Evolutionary conservation across 2,113 vertebrate genomes (phyloP), one percentile per base, ranked within the genome.

Genomic region (Promerops cafer): DNA sequence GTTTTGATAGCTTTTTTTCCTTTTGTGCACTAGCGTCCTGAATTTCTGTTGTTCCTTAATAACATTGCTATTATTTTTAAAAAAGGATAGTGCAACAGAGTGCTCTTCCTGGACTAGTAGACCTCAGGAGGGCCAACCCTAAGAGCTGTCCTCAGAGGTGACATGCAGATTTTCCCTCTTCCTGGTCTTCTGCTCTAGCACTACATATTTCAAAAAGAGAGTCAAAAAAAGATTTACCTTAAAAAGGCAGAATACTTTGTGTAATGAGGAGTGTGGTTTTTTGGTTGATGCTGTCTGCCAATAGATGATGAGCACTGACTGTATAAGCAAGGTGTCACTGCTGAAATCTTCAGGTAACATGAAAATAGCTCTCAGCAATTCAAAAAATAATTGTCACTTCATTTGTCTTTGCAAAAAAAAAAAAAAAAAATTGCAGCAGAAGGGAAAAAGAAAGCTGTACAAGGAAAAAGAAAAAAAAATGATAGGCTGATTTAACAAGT

Each of bases 361-460:
- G 44, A 89, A 96, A 92, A 90, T 61, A 71, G 45, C 78, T 89
- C 64, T 91, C 53, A 85, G 81, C 27, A 89, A 90, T 70, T 91
- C 69, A 94, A 88, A 96, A 95, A 92, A 96, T 97, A 95, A 96
- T 92, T 93, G 94, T 85, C 93, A 85, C 72, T 85, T 94, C 45
- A 16, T 88, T 76, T 0, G 4, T 65, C 23, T 66, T 80, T 4
- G 7, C 4, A 40, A 83, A 72, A 50, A 49, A 76, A 56, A 18
- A 52, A 50, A 69, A 45, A 63, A 77, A 50, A 45, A 44, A 6
- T 28, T 1, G 4, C 12, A 57, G 16, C 6, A 44, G 50, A 81
- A 47, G 11, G 21, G 16, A 56, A 78, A 78, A 76, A 60, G 8
- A 59, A 78, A 77, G 3, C 4, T 10, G 60, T 30, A 59, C 5